Conservation (phyloP, 2,888 invertebrate genomes). For the Ametastegia equiseti region DNA sequence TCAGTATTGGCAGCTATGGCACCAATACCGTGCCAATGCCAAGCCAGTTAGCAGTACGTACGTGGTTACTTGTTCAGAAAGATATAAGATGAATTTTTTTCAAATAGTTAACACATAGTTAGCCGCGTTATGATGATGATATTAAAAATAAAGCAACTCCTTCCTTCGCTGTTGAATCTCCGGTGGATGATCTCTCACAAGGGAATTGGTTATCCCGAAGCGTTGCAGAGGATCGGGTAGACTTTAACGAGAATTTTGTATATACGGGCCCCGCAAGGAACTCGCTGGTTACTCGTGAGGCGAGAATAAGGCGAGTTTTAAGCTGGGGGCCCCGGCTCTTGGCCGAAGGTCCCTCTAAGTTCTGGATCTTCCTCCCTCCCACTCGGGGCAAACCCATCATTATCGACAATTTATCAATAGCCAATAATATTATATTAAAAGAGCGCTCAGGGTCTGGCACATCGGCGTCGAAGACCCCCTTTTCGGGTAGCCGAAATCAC, state of each 20-base stretch:
- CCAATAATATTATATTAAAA: slow-evolving; percentile 75
- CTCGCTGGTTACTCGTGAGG: slow-evolving; percentile 45
- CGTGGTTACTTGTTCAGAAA: no score
- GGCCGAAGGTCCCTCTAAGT: slow-evolving; percentile 43
- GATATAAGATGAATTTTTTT: no score
- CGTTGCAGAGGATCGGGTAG: slow-evolving; percentile 50
- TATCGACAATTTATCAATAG: slow-evolving; percentile 76
- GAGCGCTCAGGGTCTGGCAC: slow-evolving; percentile 57
- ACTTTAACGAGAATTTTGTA: slow-evolving; percentile 63
- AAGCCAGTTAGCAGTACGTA: no score
- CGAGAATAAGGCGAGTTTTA: slow-evolving; percentile 47
- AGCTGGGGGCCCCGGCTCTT: slow-evolving; percentile 49
- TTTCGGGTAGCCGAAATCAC: slow-evolving; percentile 39
- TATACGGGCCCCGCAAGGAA: slow-evolving; percentile 50
- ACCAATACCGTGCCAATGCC: no score
- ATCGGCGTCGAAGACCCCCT: slow-evolving; percentile 45
- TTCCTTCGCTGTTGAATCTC: slow-evolving; percentile 17
- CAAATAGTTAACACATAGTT: no score
- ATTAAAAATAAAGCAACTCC: not conserved
- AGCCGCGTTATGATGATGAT: no score
- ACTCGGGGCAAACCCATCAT: slow-evolving; percentile 73
- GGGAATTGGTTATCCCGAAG: slow-evolving; percentile 19
- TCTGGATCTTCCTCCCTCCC: slow-evolving; percentile 47
- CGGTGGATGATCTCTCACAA: slow-evolving; percentile 1
- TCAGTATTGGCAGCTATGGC: no score